Evolutionary conservation across 2,888 invertebrate species (phyloP), one percentile per base, ranked within the genome.

Genomic region (Sminthurinus aureus): DNA sequence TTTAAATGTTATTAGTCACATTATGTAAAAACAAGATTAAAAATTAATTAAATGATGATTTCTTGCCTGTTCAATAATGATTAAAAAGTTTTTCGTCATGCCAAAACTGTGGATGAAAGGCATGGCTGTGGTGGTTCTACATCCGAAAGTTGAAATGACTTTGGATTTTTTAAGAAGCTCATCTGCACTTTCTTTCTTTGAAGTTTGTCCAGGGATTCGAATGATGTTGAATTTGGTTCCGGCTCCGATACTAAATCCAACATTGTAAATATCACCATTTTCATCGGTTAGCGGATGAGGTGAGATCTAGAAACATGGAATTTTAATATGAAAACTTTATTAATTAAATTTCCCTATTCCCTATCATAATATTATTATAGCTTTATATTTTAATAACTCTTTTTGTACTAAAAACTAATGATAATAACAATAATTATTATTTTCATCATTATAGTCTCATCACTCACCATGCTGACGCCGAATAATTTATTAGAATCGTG

Each of bases 1-100:
- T n/a, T n/a, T n/a, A n/a, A n/a, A n/a, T n/a, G n/a, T n/a, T n/a
- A n/a, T n/a, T n/a, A n/a, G n/a, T n/a, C n/a, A n/a, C n/a, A n/a
- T n/a, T n/a, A n/a, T n/a, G n/a, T n/a, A n/a, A n/a, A n/a, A n/a
- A n/a, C n/a, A n/a, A n/a, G n/a, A n/a, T n/a, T n/a, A n/a, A n/a
- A n/a, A n/a, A n/a, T n/a, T n/a, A n/a, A n/a, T n/a, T n/a, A n/a
- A n/a, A n/a, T n/a, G n/a, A n/a, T n/a, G n/a, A n/a, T n/a, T n/a
- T n/a, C n/a, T n/a, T n/a, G n/a, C n/a, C n/a, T n/a, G 20, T 20
- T 66, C 66, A 74, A 92, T 89, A 83, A 92, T 90, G 18, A 92
- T 89, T 51, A 92, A 89, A 89, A 91, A 92, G 85, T 92, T 91
- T 84, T 92, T 91, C 0, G 92, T 91, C 89, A 92, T 90, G n/a